These are phyloP conservation scores for Anguilla rostrata DNA, from an alignment of 2,113 vertebrate genomes.

Conservation along the genomic window DNA sequence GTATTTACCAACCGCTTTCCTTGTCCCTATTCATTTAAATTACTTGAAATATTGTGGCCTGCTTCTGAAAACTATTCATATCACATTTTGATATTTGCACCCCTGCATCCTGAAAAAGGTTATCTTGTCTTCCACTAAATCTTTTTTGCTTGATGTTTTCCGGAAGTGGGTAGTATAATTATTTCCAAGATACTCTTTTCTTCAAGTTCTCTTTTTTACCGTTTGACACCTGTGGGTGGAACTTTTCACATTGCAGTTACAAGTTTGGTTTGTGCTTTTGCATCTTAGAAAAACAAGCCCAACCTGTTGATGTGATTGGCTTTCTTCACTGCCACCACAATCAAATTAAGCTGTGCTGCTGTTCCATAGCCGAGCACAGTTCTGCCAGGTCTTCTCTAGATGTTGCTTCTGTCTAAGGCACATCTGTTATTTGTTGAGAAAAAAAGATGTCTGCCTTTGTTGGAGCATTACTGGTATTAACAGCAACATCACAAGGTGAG, in stretches of 20 bases:
- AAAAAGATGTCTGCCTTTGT: neutral
- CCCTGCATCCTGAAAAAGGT: too few species aligned
- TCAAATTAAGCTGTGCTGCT: neutral
- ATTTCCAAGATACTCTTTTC: neutral
- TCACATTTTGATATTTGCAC: neutral
- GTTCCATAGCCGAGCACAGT: neutral
- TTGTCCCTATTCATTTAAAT: neutral
- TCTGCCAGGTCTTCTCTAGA: neutral
- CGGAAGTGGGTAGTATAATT: neutral
- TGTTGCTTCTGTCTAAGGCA: neutral
- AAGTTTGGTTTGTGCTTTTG: neutral
- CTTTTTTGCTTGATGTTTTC: neutral
- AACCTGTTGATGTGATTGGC: neutral
- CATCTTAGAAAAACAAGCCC: neutral
- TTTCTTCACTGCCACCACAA: neutral
- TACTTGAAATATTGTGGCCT: neutral
- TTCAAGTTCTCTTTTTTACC: neutral
- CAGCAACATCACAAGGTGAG: neutral
- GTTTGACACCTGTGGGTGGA: slow-evolving; percentile 12
- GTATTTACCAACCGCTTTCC: neutral
- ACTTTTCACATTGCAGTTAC: slow-evolving; percentile 9
- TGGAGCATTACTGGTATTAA: neutral
- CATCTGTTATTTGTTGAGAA: neutral
- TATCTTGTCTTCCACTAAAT: neutral
- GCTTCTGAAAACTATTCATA: neutral